Evolutionary conservation across 2,113 vertebrate genomes (phyloP).

Genomic region (Psilopsiagon aurifrons): DNA sequence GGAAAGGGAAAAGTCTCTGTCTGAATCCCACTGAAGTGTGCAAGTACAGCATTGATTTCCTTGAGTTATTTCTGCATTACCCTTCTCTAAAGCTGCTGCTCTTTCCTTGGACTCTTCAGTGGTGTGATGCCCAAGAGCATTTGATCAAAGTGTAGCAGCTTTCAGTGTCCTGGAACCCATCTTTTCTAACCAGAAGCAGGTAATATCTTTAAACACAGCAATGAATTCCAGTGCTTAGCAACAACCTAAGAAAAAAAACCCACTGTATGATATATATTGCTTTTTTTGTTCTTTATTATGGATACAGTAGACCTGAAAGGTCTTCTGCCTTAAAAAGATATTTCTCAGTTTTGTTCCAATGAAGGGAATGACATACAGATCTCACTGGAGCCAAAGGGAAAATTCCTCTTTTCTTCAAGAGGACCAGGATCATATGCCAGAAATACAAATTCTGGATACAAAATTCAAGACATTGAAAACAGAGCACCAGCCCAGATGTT

Average conservation of each 20-base stretch:
- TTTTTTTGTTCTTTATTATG: not conserved
- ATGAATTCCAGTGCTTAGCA: not conserved
- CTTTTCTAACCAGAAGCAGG: not conserved
- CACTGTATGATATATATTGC: not conserved
- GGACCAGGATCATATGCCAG: accelerated
- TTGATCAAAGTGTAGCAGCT: not conserved
- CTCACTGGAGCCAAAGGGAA: not conserved
- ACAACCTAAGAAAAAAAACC: not conserved
- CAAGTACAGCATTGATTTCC: not conserved
- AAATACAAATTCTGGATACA: not conserved
- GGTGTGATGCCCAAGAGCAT: not conserved
- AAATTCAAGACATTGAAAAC: not conserved
- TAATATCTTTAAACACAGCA: not conserved
- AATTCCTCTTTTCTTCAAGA: not conserved
- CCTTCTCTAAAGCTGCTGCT: not conserved
- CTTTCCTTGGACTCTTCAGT: not conserved
- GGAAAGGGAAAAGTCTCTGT: not conserved
- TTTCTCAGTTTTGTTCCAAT: not conserved
- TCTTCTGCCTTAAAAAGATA: not conserved
- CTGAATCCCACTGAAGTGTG: not conserved
- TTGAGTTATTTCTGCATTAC: not conserved
- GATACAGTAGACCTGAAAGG: not conserved
- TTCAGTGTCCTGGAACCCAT: not conserved
- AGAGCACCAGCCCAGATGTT: not conserved
- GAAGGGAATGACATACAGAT: not conserved